Evolutionary conservation across 2,797 vertebrate species (phyloP).

Genomic region (Hybognathus amarus): DNA sequence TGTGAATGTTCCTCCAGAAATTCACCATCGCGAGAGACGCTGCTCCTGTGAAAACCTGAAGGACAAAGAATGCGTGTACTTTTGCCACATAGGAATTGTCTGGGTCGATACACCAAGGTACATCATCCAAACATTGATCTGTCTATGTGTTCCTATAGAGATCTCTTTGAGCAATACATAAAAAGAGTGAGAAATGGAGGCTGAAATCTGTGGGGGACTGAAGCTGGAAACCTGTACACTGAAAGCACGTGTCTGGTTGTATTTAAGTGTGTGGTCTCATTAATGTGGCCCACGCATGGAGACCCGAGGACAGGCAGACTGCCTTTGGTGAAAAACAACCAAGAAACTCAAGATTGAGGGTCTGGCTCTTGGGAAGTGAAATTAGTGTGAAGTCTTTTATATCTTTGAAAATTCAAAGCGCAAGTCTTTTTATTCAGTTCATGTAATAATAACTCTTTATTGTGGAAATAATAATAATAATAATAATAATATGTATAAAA

Average conservation of each 20-base stretch:
- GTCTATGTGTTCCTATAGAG: neutral
- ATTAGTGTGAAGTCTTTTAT: constrained; percentile 10
- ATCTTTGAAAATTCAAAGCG: neutral
- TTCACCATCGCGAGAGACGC: constrained; percentile 73
- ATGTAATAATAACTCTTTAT: neutral
- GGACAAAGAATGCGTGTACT: constrained; percentile 83
- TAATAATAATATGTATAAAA: neutral
- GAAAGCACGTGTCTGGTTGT: constrained; percentile 36
- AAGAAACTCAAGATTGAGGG: constrained; percentile 29
- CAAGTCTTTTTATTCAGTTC: neutral
- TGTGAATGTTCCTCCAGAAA: constrained; percentile 54
- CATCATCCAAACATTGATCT: neutral
- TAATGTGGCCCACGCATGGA: constrained; percentile 53
- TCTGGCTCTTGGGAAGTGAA: constrained; percentile 29
- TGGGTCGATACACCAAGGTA: constrained; percentile 84
- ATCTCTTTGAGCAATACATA: neutral
- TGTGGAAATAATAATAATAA: neutral
- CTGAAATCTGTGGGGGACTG: neutral
- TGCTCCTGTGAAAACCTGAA: constrained; percentile 84
- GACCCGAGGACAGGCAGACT: constrained; percentile 52
- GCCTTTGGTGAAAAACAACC: constrained; percentile 34
- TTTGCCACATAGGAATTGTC: constrained; percentile 84
- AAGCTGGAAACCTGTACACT: constrained; percentile 18
- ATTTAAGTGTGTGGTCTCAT: constrained; percentile 55
- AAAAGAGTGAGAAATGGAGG: neutral